These are phyloP conservation scores for Crotalus viridis DNA, from an alignment of 2,113 vertebrate species.

Conservation along the genomic window DNA sequence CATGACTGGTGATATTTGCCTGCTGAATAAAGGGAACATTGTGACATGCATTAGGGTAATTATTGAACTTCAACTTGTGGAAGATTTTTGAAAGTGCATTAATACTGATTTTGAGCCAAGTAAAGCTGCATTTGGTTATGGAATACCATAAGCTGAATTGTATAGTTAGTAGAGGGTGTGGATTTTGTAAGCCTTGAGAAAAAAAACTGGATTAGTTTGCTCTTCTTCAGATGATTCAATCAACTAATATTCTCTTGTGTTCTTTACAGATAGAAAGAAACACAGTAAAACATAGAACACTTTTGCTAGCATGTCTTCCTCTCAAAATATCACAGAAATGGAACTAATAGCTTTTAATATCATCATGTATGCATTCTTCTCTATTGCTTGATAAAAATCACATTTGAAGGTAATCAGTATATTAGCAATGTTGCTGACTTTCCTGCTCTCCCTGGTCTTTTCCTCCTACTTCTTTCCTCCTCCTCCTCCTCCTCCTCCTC, in stretches of 20 bases:
- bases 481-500: no score
- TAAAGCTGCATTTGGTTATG: background rate
- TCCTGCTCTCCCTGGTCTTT: background rate
- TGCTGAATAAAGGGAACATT: background rate
- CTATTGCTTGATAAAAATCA: no score
- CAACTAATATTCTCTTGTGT: slow-evolving; percentile 24
- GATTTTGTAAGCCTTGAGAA: background rate
- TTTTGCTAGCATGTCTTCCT: background rate
- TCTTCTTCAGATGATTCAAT: no score
- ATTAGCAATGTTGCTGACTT: slow-evolving; percentile 52
- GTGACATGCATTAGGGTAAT: background rate
- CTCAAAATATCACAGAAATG: background rate
- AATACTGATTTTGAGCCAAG: background rate
- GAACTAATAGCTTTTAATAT: no score
- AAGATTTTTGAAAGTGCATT: background rate
- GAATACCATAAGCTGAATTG: background rate
- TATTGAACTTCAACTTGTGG: background rate
- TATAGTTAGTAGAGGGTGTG: background rate
- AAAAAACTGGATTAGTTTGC: slow-evolving; percentile 32
- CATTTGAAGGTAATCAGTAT: slow-evolving; percentile 51
- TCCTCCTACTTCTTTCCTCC: no score
- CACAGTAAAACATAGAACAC: background rate
- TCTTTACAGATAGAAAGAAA: slow-evolving; percentile 42
- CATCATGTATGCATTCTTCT: no score
- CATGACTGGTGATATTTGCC: background rate